Conservation (phyloP, 2,797 vertebrate genomes). For the Helostoma temminkii region DNA sequence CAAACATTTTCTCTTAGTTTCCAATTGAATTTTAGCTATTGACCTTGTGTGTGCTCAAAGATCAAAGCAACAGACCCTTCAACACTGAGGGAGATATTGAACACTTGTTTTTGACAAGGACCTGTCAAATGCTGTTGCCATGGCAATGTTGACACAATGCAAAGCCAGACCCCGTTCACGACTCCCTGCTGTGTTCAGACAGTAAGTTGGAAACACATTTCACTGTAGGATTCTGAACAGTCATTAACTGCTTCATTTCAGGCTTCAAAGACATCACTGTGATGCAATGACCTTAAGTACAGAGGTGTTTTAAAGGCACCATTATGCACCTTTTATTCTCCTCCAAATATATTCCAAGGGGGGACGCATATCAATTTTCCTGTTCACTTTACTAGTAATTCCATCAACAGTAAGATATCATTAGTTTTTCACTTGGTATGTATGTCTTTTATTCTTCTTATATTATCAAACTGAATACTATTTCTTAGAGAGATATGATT, state of each 20-base stretch:
- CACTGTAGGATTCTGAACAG: constrained; percentile 16
- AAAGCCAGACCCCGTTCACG: constrained; percentile 35
- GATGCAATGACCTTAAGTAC: constrained; percentile 1
- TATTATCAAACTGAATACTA: too few relatives aligned
- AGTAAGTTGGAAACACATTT: constrained; percentile 47
- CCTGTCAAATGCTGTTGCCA: constrained; percentile 68
- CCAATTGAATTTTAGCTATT: constrained; percentile 52
- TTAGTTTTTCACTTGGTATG: too few relatives aligned
- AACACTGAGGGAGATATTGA: constrained; percentile 60
- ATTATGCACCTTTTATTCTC: background rate
- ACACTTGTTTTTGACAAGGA: constrained; percentile 65
- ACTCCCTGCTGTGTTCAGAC: constrained; percentile 8
- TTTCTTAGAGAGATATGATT: too few relatives aligned
- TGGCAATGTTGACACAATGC: constrained; percentile 44
- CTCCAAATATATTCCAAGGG: constrained; percentile 9
- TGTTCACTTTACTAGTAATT: constrained; percentile 8
- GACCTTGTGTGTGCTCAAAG: constrained; percentile 47
- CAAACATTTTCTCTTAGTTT: constrained; percentile 42
- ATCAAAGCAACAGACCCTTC: constrained; percentile 63
- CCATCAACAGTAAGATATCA: background rate
- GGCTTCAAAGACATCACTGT: constrained; percentile 23
- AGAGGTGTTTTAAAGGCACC: background rate
- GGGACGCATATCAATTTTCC: constrained; percentile 23
- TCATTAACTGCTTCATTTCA: constrained; percentile 52
- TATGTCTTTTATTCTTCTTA: too few relatives aligned